These are phyloP conservation scores for Lepus europaeus DNA, from an alignment of 2,113 vertebrate species.

Conservation along the genomic window DNA sequence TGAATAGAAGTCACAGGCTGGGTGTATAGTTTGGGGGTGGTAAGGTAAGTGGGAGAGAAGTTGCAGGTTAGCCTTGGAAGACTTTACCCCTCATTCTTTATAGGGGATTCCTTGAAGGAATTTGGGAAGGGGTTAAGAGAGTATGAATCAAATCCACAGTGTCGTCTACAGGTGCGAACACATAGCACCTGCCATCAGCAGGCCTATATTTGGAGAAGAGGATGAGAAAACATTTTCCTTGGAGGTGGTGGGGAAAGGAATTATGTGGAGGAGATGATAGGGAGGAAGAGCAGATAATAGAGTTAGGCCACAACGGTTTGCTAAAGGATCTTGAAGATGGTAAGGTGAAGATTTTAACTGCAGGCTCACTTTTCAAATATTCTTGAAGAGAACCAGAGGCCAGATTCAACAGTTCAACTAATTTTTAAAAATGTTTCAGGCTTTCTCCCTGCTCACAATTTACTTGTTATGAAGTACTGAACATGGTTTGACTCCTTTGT, in stretches of 20 bases:
- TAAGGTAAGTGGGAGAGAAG: not conserved
- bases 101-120: not conserved
- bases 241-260: no score
- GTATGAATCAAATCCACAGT: not conserved
- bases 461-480: not conserved
- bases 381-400: not conserved
- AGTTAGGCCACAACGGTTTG: not conserved
- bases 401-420: not conserved
- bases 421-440: not conserved
- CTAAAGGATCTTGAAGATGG: not conserved
- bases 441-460: not conserved
- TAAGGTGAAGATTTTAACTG: not conserved
- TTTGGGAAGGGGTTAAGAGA: not conserved
- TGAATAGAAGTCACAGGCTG: not conserved
- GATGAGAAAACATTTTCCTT: not conserved
- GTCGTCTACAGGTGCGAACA: not conserved
- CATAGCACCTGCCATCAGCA: no score
- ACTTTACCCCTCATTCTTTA: not conserved
- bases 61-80: not conserved
- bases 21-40: not conserved
- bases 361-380: not conserved
- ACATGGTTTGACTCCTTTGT: not conserved
- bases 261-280: not conserved
- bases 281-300: not conserved
- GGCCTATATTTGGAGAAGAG: not conserved